Evolutionary conservation across 2,888 invertebrate species (phyloP).

Genomic region (Ypsolopha scabrella): DNA sequence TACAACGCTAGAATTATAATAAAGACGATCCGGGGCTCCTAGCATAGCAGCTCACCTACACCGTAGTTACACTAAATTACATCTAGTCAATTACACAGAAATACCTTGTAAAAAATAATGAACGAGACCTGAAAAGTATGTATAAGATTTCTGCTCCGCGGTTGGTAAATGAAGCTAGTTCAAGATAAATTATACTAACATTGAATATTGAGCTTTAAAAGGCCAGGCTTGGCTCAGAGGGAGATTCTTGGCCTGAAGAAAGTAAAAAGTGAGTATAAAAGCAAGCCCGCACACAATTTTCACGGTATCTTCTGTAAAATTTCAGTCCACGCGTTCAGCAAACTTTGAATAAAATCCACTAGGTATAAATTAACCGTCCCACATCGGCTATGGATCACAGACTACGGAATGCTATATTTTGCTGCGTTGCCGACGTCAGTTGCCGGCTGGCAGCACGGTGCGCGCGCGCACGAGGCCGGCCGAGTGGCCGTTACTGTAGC

Average conservation of each 20-base stretch:
- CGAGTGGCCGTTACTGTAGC: slow-evolving; percentile 46
- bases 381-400: slow-evolving; percentile 33
- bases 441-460: slow-evolving; percentile 56
- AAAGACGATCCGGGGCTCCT: background rate
- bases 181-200: too few relatives aligned
- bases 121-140: too few relatives aligned
- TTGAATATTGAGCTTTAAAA: too few relatives aligned
- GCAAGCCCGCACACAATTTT: too few relatives aligned
- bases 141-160: too few relatives aligned
- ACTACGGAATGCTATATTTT: slow-evolving; percentile 26
- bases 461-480: slow-evolving; percentile 38
- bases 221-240: too few relatives aligned
- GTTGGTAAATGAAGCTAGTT: too few relatives aligned
- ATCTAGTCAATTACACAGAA: too few relatives aligned
- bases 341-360: too few relatives aligned
- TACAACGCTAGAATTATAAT: slow-evolving; percentile 21
- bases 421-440: slow-evolving; percentile 40
- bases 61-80: background rate
- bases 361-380: background rate
- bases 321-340: too few relatives aligned
- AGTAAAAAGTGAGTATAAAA: background rate
- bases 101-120: too few relatives aligned
- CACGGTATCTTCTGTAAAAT: too few relatives aligned
- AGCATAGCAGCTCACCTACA: slow-evolving; percentile 3
- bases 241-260: background rate